Base-by-base conservation (phyloP, 1,140 invertebrate species). In the Hydropsyche tenuis region DNA sequence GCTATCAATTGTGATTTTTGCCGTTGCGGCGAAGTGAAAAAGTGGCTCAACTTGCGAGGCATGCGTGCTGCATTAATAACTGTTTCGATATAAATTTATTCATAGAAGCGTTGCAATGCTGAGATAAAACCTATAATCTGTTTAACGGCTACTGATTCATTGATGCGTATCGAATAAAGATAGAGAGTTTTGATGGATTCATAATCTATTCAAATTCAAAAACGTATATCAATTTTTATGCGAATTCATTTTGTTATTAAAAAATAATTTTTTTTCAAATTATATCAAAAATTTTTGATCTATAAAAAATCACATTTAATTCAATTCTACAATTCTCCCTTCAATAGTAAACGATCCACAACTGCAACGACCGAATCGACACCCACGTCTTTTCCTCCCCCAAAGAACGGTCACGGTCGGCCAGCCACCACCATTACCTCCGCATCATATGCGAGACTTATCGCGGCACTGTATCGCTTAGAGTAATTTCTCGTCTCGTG, bases 391-490 rank as follows among this genome's bases (percentile, higher is more conserved):
- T 30, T 37, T 9, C 30, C 30, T 46, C 53, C 43, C 56, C 43
- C 46, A 9, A 37, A 37, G 3, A 25, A 12, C 30, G 70, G 53
- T 72, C 70, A 72, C 42, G 70, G 70, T 63, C 56, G 22, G 51
- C 42, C 46, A n/a, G 7, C 25, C 12, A 25, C 6, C 51, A 42
- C 68, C 72, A 76, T 73, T 73, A 76, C 72, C 51, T 69, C 12
- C 72, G 23, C 73, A 74, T 76, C 73, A 72, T 69, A 73, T 73
- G 73, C 53, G 63, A 77, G 72, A 69, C 73, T 77, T 77, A 77
- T 77, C 76, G 72, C 71, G 73, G 64, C 73, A 75, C 73, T 77
- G 76, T 73, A 77, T 77, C 76, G 73, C 73, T 77, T 75, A 70
- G 3, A 37, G 76, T 73, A 74, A 74, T 74, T 77, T 73, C 76